Percentiles rank a stretch among this genome's conserved stretches.
These are phyloP conservation scores for Daboia siamensis DNA, from an alignment of 2,113 vertebrate genomes.

Conservation along the genomic window DNA sequence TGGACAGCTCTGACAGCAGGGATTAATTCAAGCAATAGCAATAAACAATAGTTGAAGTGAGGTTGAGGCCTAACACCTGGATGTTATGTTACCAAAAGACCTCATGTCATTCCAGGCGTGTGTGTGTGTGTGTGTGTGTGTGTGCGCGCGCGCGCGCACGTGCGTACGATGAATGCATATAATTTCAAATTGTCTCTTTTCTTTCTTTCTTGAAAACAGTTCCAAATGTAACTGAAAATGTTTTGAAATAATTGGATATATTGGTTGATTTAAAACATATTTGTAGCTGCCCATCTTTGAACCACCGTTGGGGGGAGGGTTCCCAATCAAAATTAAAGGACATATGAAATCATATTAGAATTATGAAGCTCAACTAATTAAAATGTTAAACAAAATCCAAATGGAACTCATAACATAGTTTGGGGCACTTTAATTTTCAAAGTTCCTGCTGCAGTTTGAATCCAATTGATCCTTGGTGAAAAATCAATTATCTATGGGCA, in stretches of 20 bases:
- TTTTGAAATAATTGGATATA: background rate
- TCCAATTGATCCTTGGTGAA: background rate
- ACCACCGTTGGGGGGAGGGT: background rate
- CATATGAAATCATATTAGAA: background rate
- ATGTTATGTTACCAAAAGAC: conserved; percentile 35
- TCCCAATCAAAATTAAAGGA: background rate
- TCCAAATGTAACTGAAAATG: background rate
- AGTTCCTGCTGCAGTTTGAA: background rate
- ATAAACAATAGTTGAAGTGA: conserved; percentile 65
- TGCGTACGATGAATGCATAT: background rate
- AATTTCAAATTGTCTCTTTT: background rate
- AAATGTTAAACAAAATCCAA: background rate
- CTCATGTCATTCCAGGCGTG: conserved; percentile 5
- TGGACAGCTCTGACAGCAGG: conserved; percentile 66
- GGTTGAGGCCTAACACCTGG: conserved; percentile 71
- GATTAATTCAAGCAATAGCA: conserved; percentile 69
- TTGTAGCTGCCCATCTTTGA: background rate
- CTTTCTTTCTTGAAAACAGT: background rate
- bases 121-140: background rate
- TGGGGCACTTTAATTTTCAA: background rate
- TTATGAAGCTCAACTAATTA: background rate
- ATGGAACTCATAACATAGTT: background rate
- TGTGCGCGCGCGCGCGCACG: too few species aligned
- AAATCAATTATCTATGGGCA: background rate
- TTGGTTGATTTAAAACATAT: background rate